These are phyloP conservation scores for Malacosoma neustria DNA, from an alignment of 2,888 invertebrate species.

Conservation along the genomic window DNA sequence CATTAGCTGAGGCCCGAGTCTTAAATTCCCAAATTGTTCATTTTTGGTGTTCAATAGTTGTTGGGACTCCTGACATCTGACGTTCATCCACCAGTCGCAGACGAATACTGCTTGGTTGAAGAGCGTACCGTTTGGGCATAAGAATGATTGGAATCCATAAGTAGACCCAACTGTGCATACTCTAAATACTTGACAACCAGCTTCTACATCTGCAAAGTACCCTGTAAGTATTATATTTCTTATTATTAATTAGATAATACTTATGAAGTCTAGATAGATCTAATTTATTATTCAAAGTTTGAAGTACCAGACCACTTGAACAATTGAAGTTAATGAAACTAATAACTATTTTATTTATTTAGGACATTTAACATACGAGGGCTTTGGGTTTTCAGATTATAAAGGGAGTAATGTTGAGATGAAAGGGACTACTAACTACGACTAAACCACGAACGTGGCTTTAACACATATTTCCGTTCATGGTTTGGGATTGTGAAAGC, in stretches of 20 bases:
- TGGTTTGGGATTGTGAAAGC: too few relatives aligned
- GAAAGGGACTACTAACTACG: too few relatives aligned
- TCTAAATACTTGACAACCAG: constrained; percentile 80
- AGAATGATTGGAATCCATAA: constrained; percentile 75
- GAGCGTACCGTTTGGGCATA: constrained; percentile 80
- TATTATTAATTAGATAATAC: not conserved
- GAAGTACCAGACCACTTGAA: too few relatives aligned
- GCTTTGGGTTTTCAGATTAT: too few relatives aligned
- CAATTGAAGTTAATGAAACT: too few relatives aligned
- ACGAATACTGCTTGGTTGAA: constrained; percentile 80
- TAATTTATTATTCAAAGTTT: too few relatives aligned
- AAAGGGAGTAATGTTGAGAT: too few relatives aligned
- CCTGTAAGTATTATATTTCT: constrained; percentile 47
- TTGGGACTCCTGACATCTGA: constrained; percentile 69
- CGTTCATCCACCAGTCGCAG: constrained; percentile 82
- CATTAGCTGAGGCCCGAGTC: constrained; percentile 70
- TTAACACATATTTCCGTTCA: too few relatives aligned
- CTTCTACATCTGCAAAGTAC: constrained; percentile 78
- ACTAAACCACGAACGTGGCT: too few relatives aligned
- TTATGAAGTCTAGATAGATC: too few relatives aligned
- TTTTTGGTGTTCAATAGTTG: constrained; percentile 51
- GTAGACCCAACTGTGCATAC: constrained; percentile 76
- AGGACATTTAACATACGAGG: too few relatives aligned
- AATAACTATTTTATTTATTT: too few relatives aligned
- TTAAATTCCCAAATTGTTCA: constrained; percentile 57